Conservation (phyloP, 2,113 vertebrate genomes). For the Amphiprion ocellaris region DNA sequence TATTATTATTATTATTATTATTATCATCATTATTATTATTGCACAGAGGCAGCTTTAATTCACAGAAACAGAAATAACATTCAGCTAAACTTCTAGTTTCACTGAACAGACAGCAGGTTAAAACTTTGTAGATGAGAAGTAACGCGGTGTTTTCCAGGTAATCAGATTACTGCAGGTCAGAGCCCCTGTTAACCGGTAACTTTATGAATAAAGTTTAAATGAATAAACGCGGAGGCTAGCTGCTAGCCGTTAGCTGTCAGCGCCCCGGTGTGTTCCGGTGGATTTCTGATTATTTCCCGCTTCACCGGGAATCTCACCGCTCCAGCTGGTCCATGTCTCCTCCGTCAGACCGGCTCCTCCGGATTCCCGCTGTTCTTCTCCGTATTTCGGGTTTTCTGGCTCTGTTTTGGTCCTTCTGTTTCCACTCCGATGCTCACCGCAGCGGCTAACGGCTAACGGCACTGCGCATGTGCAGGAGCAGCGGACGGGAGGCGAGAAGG, state of each 20-base stretch:
- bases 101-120: too few species aligned
- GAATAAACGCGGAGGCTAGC: background rate
- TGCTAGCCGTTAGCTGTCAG: background rate
- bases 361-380: background rate
- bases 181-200: too few species aligned
- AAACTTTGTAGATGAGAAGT: too few species aligned
- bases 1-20: too few species aligned
- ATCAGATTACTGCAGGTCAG: too few species aligned
- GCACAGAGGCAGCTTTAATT: too few species aligned
- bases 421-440: background rate
- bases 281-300: background rate
- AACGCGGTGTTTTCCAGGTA: too few species aligned
- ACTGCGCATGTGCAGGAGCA: slow-evolving; percentile 26
- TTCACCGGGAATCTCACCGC: slow-evolving; percentile 30
- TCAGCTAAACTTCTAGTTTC: too few species aligned
- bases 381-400: background rate
- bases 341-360: background rate
- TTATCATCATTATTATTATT: too few species aligned
- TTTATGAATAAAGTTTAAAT: background rate
- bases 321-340: slow-evolving; percentile 41
- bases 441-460: background rate
- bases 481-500: background rate
- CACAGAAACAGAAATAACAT: too few species aligned
- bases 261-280: background rate
- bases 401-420: background rate